Evolutionary conservation across 2,797 vertebrate species (phyloP).

Genomic region (Glyptemys insculpta): DNA sequence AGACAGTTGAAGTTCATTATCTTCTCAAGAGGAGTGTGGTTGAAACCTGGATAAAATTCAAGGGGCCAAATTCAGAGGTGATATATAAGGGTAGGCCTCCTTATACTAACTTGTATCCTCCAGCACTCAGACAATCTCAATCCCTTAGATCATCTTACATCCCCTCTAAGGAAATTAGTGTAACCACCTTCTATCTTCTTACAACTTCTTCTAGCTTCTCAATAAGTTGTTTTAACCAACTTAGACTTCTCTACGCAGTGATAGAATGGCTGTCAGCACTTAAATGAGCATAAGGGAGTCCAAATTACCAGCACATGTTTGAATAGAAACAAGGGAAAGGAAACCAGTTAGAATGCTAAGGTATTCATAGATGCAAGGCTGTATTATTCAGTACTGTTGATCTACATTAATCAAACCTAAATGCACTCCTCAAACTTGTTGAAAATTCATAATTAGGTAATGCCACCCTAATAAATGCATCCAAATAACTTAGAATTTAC

Average conservation of each 20-base stretch:
- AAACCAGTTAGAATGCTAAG: not conserved
- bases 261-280: not conserved
- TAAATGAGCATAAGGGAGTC: not conserved
- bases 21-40: not conserved
- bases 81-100: not conserved
- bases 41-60: not conserved
- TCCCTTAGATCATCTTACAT: accelerated
- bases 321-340: slow-evolving; percentile 3
- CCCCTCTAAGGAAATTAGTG: not conserved
- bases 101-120: not conserved
- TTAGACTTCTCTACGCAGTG: not conserved
- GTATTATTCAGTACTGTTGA: not conserved
- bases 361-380: not conserved
- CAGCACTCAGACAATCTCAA: not conserved
- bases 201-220: not conserved
- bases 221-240: not conserved
- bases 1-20: not conserved
- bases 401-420: slow-evolving; percentile 1
- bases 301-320: not conserved
- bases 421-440: not conserved
- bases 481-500: not conserved
- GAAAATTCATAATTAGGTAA: not conserved
- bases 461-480: not conserved
- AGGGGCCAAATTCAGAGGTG: accelerated
- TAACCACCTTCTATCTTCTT: too few species aligned